Percentiles rank a stretch among this genome's conserved stretches.
These are phyloP conservation scores for Dione vanillae DNA, from an alignment of 2,888 invertebrate genomes.

Conservation along the genomic window DNA sequence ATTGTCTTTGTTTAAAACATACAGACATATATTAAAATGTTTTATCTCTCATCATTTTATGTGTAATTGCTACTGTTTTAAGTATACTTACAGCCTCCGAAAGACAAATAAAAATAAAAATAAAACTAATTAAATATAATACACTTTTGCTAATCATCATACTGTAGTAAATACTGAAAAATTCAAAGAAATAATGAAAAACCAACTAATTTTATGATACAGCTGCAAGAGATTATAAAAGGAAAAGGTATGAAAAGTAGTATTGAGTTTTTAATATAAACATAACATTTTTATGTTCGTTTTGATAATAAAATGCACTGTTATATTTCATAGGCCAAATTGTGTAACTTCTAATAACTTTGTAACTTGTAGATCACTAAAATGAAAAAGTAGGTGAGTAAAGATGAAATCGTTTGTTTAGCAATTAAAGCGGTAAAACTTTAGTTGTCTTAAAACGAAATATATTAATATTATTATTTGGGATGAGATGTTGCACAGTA, in stretches of 20 bases:
- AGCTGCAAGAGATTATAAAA: constrained; percentile 2
- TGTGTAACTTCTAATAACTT: background rate
- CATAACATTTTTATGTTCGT: background rate
- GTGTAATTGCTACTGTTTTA: background rate
- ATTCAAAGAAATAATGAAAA: background rate
- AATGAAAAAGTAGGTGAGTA: no score
- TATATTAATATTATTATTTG: no score
- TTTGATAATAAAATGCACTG: no score
- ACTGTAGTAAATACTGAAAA: background rate
- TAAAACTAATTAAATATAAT: constrained; percentile 39
- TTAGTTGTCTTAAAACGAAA: no score
- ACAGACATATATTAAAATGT: no score
- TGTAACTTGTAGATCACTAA: background rate
- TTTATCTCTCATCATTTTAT: no score
- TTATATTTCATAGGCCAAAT: background rate
- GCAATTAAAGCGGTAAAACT: no score
- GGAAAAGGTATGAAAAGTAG: background rate
- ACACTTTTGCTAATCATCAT: constrained; percentile 36
- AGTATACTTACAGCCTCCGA: constrained; percentile 60
- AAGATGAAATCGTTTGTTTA: no score
- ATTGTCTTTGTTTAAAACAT: no score
- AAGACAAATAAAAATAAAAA: constrained; percentile 49
- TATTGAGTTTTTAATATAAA: constrained; percentile 5
- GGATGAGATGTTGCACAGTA: no score
- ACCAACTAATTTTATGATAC: background rate